phyloP scores from a whole-genome alignment of 2,113 vertebrate genomes.

The Jaculus jaculus region DNA sequence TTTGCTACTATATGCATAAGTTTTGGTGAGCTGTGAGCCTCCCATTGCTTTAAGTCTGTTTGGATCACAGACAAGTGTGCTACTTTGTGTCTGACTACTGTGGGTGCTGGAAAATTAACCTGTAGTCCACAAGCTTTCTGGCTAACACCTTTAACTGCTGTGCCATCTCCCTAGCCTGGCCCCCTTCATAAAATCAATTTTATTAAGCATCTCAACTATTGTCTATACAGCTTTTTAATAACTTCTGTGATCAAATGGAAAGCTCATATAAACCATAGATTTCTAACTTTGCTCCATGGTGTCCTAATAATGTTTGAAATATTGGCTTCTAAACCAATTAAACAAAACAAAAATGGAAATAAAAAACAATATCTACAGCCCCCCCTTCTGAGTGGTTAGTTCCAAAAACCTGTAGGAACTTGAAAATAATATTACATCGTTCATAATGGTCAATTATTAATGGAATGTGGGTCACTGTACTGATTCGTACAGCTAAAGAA shows the following conservation, averaged over 20 bases:
- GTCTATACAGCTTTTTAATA: neutral
- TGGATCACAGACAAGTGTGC: too few species aligned
- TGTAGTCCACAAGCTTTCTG: too few species aligned
- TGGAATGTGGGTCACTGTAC: neutral
- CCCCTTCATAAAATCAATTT: neutral
- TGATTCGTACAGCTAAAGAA: neutral
- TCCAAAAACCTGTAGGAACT: neutral
- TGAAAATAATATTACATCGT: neutral
- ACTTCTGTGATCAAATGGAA: neutral
- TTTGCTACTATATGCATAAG: too few species aligned
- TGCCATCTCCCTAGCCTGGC: too few species aligned
- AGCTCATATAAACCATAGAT: neutral
- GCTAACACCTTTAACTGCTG: too few species aligned
- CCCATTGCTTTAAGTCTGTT: too few species aligned
- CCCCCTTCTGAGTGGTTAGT: neutral
- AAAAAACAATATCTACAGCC: neutral
- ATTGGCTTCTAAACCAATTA: neutral
- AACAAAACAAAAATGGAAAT: neutral
- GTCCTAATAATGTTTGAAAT: neutral
- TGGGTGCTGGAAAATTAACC: too few species aligned
- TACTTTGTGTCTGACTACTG: too few species aligned
- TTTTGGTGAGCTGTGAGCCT: too few species aligned
- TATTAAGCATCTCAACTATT: neutral
- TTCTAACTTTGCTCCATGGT: neutral
- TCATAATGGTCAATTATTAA: neutral